Evolutionary conservation across 1,140 invertebrate genomes (phyloP), one percentile per base, ranked within the genome.

Genomic region (Brachystomella parvula): DNA sequence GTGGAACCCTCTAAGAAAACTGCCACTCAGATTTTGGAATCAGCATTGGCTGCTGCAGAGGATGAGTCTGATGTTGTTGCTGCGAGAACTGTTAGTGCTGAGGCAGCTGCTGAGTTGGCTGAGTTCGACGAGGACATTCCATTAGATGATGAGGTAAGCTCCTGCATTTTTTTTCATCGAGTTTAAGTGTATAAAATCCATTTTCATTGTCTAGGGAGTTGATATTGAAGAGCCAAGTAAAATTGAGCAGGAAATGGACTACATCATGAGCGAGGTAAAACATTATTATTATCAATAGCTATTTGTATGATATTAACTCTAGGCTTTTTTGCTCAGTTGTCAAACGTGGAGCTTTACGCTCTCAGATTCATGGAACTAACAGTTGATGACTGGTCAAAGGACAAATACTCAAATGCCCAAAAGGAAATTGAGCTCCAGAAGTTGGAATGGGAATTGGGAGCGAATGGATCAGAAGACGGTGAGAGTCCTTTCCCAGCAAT

Each of bases 101-200:
- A 98, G 80, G 91, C 89, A 65, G 90, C 89, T 49, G 93, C 91
- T 17, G 94, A 97, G 77, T 80, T 96, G 65, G 93, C 91, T 0
- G 94, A 97, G 78, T 98, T 97, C 80, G 94, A 98, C 81, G 95
- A 98, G 80, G 91, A 87, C 75, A 92, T 96, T 80, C 92, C 93
- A n/a, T 82, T 94, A 56, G 88, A 89, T 47, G 86, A 88, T 35
- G 68, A 68, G 57, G 66, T 66, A 60, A 56, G 58, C 3, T 29
- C 47, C 19, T 31, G 1, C 53, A n/a, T 30, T 31, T 47, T 31
- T n/a, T 63, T n/a, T n/a, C n/a, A n/a, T n/a, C n/a, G n/a, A n/a
- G n/a, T n/a, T n/a, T n/a, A n/a, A n/a, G n/a, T 19, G 39, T 26
- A 21, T 47, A n/a, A n/a, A n/a, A n/a, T n/a, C n/a, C n/a, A n/a